Conservation (phyloP, 2,888 invertebrate species). For the Athetis lepigone region DNA sequence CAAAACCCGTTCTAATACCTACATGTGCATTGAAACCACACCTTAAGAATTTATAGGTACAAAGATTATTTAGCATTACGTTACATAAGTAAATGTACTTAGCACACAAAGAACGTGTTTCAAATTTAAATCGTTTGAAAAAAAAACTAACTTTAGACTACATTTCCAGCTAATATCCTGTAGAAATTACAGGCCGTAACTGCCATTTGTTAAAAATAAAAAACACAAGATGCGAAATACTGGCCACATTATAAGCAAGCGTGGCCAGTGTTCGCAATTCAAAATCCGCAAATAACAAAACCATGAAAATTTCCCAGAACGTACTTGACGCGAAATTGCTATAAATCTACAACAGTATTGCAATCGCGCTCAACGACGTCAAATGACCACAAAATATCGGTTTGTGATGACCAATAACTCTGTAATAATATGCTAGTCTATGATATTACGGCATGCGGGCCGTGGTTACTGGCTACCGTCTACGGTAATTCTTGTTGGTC, state of each 20-base stretch:
- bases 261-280: no score
- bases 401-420: slow-evolving; percentile 72
- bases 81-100: not conserved
- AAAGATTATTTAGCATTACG: slow-evolving; percentile 25
- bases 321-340: slow-evolving; percentile 58
- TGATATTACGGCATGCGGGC: slow-evolving; percentile 62
- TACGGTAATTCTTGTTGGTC: slow-evolving; percentile 64
- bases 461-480: slow-evolving; percentile 64
- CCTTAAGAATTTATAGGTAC: slow-evolving; percentile 39
- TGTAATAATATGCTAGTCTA: slow-evolving; percentile 64
- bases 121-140: no score
- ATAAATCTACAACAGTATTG: slow-evolving; percentile 66
- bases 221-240: slow-evolving; percentile 7
- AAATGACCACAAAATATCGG: slow-evolving; percentile 80
- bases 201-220: not conserved
- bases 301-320: slow-evolving; percentile 46
- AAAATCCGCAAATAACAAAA: slow-evolving; percentile 30
- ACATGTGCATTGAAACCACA: slow-evolving; percentile 40
- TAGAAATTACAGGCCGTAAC: not conserved
- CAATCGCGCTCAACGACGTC: slow-evolving; percentile 64
- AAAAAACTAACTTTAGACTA: not conserved
- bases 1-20: slow-evolving; percentile 36
- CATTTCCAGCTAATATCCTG: not conserved
- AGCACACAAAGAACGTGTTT: not conserved
- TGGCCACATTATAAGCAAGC: no score